Evolutionary conservation across 1,140 invertebrate genomes (phyloP).

Genomic region (Hormaphis cornu): DNA sequence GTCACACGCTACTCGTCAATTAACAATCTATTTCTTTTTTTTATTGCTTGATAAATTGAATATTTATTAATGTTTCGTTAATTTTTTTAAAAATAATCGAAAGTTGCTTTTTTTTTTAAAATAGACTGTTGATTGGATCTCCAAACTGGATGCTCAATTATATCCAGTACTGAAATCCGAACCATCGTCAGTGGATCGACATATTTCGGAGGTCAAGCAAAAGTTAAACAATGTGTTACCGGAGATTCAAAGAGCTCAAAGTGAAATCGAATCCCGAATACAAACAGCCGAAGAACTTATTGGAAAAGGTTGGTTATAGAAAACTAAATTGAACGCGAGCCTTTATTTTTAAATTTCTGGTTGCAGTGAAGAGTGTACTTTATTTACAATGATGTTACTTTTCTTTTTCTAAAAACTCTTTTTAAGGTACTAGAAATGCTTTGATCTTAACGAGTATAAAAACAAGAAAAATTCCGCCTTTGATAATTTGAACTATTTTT

Average conservation of each 20-base stretch:
- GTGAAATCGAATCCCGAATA: constrained; percentile 60
- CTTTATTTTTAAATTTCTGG: too few relatives aligned
- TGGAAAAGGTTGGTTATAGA: constrained; percentile 41
- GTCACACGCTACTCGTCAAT: not conserved
- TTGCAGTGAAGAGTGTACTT: too few relatives aligned
- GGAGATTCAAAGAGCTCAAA: constrained; percentile 54
- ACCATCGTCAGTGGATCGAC: constrained; percentile 49
- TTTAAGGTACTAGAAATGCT: too few relatives aligned
- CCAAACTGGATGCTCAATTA: constrained; percentile 61
- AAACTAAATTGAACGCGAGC: not conserved
- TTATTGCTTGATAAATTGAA: not conserved
- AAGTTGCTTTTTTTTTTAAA: constrained; percentile 38
- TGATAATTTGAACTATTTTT: too few relatives aligned
- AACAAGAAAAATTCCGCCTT: too few relatives aligned
- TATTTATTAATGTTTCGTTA: not conserved
- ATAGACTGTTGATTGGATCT: constrained; percentile 64
- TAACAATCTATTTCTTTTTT: not conserved
- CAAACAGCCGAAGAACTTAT: constrained; percentile 52
- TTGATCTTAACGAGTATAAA: too few relatives aligned
- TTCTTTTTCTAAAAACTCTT: too few relatives aligned
- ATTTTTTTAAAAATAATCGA: not conserved
- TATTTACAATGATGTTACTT: too few relatives aligned
- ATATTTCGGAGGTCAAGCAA: constrained; percentile 51
- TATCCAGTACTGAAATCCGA: constrained; percentile 65
- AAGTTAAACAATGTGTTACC: constrained; percentile 52